A percentile compares a stretch with the other conserved stretches of the same genome.
Conservation (phyloP, 1,140 invertebrate genomes). For the Drosophila persimilis region DNA sequence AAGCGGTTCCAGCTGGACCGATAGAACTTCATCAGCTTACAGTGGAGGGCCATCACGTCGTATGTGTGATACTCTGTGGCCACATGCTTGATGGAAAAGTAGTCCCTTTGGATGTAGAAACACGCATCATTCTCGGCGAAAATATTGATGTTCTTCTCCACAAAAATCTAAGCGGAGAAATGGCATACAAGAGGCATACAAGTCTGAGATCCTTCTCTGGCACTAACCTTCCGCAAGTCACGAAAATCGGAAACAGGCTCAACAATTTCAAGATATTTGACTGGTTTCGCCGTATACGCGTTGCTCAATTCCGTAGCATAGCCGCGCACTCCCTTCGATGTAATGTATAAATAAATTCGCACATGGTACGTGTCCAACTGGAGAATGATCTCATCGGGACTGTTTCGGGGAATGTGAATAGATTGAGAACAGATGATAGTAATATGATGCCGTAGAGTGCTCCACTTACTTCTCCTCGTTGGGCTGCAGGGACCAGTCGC, state of each 20-base stretch:
- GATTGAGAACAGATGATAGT: no score
- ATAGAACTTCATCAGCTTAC: conserved; percentile 65
- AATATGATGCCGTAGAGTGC: no score
- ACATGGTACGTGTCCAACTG: conserved; percentile 66
- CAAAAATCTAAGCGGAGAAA: conserved; percentile 41
- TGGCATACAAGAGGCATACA: no score
- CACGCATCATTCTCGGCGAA: conserved; percentile 71
- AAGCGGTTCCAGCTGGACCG: conserved; percentile 71
- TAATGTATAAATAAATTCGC: conserved; percentile 58
- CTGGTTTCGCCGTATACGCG: conserved; percentile 45
- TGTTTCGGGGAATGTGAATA: background rate
- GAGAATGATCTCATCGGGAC: conserved; percentile 61
- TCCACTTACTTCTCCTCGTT: conserved; percentile 63
- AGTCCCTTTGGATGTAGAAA: conserved; percentile 73
- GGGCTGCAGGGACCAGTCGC: conserved; percentile 65
- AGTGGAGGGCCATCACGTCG: conserved; percentile 65
- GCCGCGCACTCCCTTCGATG: conserved; percentile 53
- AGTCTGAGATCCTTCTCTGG: background rate
- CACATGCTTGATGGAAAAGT: conserved; percentile 66
- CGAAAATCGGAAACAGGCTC: conserved; percentile 63
- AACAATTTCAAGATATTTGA: conserved; percentile 66
- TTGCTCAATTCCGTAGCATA: conserved; percentile 64
- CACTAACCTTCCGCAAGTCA: conserved; percentile 59
- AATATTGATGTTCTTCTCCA: conserved; percentile 63
- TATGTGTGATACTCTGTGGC: conserved; percentile 68